Evolutionary conservation across 2,797 vertebrate genomes (phyloP).

Genomic region (Galaxias olidus): DNA sequence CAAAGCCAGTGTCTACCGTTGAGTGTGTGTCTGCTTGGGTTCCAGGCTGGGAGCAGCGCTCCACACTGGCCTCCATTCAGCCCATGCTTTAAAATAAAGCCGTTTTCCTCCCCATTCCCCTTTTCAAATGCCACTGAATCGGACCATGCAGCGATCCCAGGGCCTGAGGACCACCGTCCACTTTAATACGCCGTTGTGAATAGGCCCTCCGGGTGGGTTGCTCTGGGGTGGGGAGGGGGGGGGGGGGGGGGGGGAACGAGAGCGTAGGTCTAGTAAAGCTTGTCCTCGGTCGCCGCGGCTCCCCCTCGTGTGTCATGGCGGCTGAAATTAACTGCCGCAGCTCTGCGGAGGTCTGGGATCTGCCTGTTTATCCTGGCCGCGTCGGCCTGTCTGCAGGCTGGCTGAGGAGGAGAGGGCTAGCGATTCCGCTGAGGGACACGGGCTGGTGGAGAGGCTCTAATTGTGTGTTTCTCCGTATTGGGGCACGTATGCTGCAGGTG

Average conservation of each 20-base stretch:
- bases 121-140: constrained; percentile 9
- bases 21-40: too few relatives aligned
- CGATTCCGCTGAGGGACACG: too few relatives aligned
- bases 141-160: constrained; percentile 2
- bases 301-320: constrained; percentile 58
- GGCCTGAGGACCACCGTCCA: constrained; percentile 24
- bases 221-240: too few relatives aligned
- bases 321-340: constrained; percentile 63
- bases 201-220: too few relatives aligned
- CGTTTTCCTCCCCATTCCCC: constrained; percentile 16
- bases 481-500: too few relatives aligned
- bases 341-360: constrained; percentile 58
- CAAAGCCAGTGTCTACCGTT: too few relatives aligned
- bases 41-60: constrained; percentile 13
- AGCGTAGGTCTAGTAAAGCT: constrained; percentile 60
- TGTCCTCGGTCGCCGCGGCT: constrained; percentile 44
- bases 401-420: too few relatives aligned
- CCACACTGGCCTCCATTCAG: constrained; percentile 2
- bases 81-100: constrained; percentile 14
- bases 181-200: constrained; percentile 18
- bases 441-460: too few relatives aligned
- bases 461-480: too few relatives aligned
- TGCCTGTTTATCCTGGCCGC: constrained; percentile 59
- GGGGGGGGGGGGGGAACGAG: not conserved
- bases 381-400: not conserved